These are phyloP conservation scores for Hirtodrosophila trivittata DNA, from an alignment of 2,888 invertebrate species.

Conservation along the genomic window DNA sequence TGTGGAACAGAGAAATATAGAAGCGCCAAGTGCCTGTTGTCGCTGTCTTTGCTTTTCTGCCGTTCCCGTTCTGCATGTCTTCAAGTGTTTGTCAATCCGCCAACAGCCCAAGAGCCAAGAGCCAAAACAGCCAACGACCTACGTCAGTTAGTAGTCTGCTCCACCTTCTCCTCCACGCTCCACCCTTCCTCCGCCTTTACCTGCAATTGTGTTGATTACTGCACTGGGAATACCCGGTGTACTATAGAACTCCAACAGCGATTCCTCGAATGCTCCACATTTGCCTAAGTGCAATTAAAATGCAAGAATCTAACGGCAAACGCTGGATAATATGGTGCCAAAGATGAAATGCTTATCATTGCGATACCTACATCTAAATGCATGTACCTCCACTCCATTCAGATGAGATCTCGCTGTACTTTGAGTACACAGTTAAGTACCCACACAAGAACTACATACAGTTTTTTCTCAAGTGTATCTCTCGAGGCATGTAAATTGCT, in stretches of 20 bases:
- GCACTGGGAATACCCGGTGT: constrained; percentile 5
- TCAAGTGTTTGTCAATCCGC: constrained; percentile 63
- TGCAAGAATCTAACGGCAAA: constrained; percentile 58
- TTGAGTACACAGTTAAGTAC: no score
- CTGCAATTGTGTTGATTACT: constrained; percentile 48
- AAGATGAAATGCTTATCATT: constrained; percentile 42
- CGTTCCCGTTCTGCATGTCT: constrained; percentile 52
- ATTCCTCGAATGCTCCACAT: constrained; percentile 64
- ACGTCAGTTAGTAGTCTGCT: constrained; percentile 37
- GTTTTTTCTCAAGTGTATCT: no score
- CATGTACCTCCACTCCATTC: neutral
- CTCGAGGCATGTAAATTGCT: no score
- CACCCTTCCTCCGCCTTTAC: constrained; percentile 10
- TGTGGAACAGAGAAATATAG: constrained; percentile 28
- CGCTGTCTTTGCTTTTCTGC: constrained; percentile 33
- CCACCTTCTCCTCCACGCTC: neutral
- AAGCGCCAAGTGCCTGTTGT: constrained; percentile 44
- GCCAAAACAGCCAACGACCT: constrained; percentile 47
- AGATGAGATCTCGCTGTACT: no score
- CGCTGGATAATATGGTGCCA: constrained; percentile 27
- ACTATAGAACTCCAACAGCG: constrained; percentile 14
- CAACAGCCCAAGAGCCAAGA: constrained; percentile 28
- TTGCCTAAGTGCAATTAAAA: constrained; percentile 64
- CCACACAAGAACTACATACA: no score
- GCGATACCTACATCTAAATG: constrained; percentile 7